Evolutionary conservation across 2,797 vertebrate genomes (phyloP).

Genomic region (Pitangus sulphuratus): DNA sequence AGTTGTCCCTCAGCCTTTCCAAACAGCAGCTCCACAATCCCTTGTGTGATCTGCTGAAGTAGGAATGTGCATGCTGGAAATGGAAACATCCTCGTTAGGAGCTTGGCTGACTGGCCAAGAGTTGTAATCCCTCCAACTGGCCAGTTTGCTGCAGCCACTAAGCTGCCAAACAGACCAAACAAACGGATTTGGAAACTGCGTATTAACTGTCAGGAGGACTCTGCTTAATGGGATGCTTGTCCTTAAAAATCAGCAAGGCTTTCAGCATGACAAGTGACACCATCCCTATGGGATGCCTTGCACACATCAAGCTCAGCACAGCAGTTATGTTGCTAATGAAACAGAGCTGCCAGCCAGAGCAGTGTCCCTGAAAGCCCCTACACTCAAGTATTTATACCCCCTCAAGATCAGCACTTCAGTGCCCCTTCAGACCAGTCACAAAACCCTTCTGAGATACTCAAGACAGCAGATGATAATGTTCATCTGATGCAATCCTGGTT

Average conservation of each 20-base stretch:
- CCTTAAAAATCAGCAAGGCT: neutral
- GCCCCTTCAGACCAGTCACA: neutral
- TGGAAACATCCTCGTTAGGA: conserved; percentile 25
- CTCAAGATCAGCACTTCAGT: neutral
- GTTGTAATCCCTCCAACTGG: conserved; percentile 37
- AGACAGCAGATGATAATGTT: neutral
- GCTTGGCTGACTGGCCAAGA: neutral
- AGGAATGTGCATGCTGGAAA: neutral
- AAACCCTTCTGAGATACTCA: neutral
- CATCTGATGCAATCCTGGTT: neutral
- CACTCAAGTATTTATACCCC: neutral
- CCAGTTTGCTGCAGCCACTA: conserved; percentile 19
- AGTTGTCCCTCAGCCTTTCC: neutral
- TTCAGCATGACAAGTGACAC: neutral
- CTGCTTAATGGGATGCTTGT: neutral
- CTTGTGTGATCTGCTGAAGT: neutral
- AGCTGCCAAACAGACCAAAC: conserved; percentile 47
- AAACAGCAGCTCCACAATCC: neutral
- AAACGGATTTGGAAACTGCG: neutral
- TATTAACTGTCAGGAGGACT: neutral
- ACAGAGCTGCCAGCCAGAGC: neutral
- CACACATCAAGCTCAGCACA: neutral
- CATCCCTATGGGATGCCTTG: neutral
- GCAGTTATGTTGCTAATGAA: neutral
- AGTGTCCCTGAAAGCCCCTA: neutral